These are phyloP conservation scores for Leuciscus waleckii DNA, from an alignment of 2,797 vertebrate genomes.

Conservation along the genomic window DNA sequence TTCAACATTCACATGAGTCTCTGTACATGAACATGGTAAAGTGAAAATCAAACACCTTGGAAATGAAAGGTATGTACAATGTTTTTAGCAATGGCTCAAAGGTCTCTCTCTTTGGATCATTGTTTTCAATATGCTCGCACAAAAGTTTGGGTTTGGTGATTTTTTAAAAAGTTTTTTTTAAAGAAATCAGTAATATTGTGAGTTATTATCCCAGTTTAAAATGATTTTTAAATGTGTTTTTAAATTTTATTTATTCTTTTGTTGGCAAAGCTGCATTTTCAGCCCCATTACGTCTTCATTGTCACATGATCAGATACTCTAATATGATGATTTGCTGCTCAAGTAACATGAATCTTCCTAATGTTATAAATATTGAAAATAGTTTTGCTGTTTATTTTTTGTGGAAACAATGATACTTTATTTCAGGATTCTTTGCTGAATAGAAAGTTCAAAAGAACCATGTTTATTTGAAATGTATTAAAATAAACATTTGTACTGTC, in stretches of 20 bases:
- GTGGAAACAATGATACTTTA: background rate
- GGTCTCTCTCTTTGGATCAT: too few relatives aligned
- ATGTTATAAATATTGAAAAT: background rate
- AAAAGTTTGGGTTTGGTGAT: background rate
- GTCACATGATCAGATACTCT: background rate
- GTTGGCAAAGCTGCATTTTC: background rate
- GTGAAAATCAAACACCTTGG: too few relatives aligned
- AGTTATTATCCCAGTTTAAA: background rate
- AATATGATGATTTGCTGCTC: background rate
- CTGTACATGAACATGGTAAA: too few relatives aligned
- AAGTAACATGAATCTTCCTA: background rate
- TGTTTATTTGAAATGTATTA: background rate
- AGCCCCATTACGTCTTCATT: background rate
- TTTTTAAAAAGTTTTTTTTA: background rate
- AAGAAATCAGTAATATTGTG: background rate
- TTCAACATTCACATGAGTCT: too few relatives aligned
- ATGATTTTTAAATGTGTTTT: too few relatives aligned
- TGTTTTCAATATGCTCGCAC: too few relatives aligned
- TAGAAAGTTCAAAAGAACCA: background rate
- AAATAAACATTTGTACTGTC: too few relatives aligned
- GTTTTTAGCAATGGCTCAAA: too few relatives aligned
- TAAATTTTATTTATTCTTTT: too few relatives aligned
- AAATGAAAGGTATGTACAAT: too few relatives aligned
- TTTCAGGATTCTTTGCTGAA: background rate
- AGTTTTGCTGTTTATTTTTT: background rate